Evolutionary conservation across 2,797 vertebrate genomes (phyloP), one percentile per base, ranked within the genome.

Genomic region (Thripadectes ignobilis): DNA sequence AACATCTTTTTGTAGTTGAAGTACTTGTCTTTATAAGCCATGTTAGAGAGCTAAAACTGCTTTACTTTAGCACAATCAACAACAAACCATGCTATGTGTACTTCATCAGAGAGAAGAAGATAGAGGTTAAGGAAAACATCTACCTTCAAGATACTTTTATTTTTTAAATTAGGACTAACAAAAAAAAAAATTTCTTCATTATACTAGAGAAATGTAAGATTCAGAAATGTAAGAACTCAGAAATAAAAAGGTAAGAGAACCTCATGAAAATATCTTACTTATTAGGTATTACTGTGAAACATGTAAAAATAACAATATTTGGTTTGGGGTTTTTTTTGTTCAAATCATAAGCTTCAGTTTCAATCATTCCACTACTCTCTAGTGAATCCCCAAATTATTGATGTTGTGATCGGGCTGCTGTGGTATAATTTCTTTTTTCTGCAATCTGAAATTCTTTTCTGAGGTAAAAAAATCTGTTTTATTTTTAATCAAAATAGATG

Each of bases 41-140:
- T 14, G 17, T 30, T 26, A 89, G 19, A 73, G 57, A 57, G 14
- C 9, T 52, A 43, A 85, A 88, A 2, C 2, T 39, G 24, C 4
- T 69, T 73, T 84, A 54, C 14, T 52, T 65, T 39, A 48, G 8
- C 7, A 48, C 5, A 45, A 23, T 75, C 14, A 51, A 57, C 7
- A 36, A 24, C 39, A 57, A 32, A 4, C 17, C 7, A 29, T 3
- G 7, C 0, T 1, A 45, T 6, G 1, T 16, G 6, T 12, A 58
- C 24, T 49, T 76, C 22, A 49, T 8, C n/a, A 19, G 26, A 80
- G 26, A 32, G 19, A 3, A 63, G 6, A 81, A 49, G 24, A 41
- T 0, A 23, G 8, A 72, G 6, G 22, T 39, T 69, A 48, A 77
- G 8, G 32, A 45, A 79, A 66, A 58, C 7, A 7, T 1, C n/a